These are phyloP conservation scores for Oncorhynchus clarkii DNA, from an alignment of 2,113 vertebrate genomes.

Conservation along the genomic window DNA sequence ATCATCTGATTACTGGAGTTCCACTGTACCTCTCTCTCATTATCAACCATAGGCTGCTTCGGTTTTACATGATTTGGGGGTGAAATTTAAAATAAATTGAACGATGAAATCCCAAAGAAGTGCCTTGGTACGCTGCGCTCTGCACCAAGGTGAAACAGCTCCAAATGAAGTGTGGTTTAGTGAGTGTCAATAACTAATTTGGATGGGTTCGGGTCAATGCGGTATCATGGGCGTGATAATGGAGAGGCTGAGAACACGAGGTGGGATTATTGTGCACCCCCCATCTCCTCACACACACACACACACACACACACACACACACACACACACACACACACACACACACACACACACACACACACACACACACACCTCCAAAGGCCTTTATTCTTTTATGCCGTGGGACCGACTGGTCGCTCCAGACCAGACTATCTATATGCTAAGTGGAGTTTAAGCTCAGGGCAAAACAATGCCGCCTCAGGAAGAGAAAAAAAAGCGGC, in stretches of 20 bases:
- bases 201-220: conserved; percentile 26
- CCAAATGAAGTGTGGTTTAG: conserved; percentile 48
- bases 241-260: conserved; percentile 33
- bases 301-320: neutral
- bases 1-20: conserved; percentile 71
- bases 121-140: neutral
- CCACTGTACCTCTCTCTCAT: conserved; percentile 38
- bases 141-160: conserved; percentile 7
- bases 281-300: neutral
- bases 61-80: conserved; percentile 48
- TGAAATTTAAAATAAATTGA: conserved; percentile 71
- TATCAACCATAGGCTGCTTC: conserved; percentile 24
- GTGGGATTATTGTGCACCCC: conserved; percentile 24
- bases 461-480: conserved; percentile 49
- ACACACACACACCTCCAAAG: neutral
- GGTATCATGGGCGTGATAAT: conserved; percentile 31
- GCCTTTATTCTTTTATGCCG: conserved; percentile 10
- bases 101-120: conserved; percentile 45
- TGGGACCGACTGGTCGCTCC: conserved; percentile 17
- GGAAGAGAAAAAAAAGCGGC: conserved; percentile 22
- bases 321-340: neutral
- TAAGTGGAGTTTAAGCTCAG: conserved; percentile 53
- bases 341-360: too few species aligned
- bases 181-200: conserved; percentile 33
- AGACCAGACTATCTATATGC: conserved; percentile 69